Base-by-base conservation (phyloP, 2,888 invertebrate species). In the Leptogaster cylindrica region DNA sequence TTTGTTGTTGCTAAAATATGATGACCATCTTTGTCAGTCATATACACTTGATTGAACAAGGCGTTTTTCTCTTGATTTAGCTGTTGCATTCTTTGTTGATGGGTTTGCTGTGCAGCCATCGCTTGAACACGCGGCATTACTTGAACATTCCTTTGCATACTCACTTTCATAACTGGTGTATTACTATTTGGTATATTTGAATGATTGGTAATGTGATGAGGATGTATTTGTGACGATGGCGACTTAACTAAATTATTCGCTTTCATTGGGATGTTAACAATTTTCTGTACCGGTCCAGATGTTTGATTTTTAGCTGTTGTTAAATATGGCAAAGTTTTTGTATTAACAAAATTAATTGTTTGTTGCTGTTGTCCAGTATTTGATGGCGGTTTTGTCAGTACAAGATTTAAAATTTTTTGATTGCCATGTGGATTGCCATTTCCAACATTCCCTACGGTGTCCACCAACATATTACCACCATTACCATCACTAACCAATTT, bases 401-500 rank as follows among this genome's bases (percentile, higher is more conserved):
- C 81, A 68, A 80, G 77, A 8, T 80, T 78, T 70, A 80, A 70
- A 52, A 81, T 75, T 72, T 81, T 80, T 0, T 80, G 77, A 66
- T 70, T 71, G 23, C 64, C 61, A 70, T 71, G 68, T 1, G 63
- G 23, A 50, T 50, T 51, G 31, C 63, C 44, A 31, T 68, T 70
- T 23, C 71, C 70, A 25, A 73, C 72, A 70, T 73, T 73, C 3
- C 73, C 75, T 55, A 75, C 72, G 1, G 78, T 73, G 72, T 78
- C 78, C 39, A 80, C 78, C 20, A 80, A 76, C 72, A 80, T 77
- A 68, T 79, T 80, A 66, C 79, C 77, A 1, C 79, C 77, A 18
- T 77, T 77, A 66, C 78, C 79, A 71, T 80, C 79, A 18, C 76
- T 78, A 12, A 80, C 78, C 71, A 81, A 78, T 73, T 81, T 80